Percentiles rank a stretch among this genome's conserved stretches.
These are phyloP conservation scores for Trachelus troglodyta DNA, from an alignment of 2,888 invertebrate genomes.

Conservation along the genomic window DNA sequence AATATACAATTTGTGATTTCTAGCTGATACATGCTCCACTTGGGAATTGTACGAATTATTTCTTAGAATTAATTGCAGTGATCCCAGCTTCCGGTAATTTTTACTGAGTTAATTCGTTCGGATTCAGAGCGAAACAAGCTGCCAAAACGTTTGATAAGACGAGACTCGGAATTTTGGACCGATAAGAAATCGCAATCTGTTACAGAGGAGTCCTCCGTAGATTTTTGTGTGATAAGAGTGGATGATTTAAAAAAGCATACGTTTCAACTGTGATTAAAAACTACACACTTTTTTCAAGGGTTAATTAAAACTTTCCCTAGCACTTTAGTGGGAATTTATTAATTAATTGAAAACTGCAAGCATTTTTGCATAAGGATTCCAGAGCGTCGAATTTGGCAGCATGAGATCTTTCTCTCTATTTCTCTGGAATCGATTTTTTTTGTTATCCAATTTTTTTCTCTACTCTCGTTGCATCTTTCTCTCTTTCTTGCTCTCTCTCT, in stretches of 20 bases:
- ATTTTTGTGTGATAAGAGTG: neutral
- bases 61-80: neutral
- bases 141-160: neutral
- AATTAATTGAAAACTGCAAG: neutral
- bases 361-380: neutral
- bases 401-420: neutral
- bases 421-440: neutral
- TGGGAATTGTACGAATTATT: neutral
- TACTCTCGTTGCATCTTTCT: neutral
- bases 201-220: neutral
- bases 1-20: neutral
- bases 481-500: neutral
- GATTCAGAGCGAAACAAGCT: neutral
- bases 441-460: neutral
- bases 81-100: neutral
- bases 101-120: neutral
- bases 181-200: neutral
- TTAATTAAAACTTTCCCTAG: neutral
- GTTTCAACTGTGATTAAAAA: neutral
- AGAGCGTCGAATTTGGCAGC: neutral
- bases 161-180: neutral
- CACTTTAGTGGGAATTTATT: neutral
- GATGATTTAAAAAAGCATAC: neutral
- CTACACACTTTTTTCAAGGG: neutral
- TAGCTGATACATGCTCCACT: neutral